Conservation (phyloP, 2,797 vertebrate genomes). For the Staurois parvus region DNA sequence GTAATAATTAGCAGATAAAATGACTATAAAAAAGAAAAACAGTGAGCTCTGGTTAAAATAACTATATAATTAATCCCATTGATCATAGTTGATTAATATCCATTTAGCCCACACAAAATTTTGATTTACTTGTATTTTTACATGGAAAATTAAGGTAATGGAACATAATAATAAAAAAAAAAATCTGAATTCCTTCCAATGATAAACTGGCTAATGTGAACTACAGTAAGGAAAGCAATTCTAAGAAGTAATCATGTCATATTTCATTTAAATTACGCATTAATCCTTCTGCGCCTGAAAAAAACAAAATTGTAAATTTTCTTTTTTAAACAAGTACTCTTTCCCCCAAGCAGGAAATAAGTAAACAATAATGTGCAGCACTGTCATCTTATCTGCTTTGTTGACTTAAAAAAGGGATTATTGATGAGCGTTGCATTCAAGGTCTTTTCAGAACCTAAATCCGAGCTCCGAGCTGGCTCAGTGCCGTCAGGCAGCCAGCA, state of each 20-base stretch:
- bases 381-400: constrained; percentile 25
- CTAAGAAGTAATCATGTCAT: constrained; percentile 15
- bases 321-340: not conserved
- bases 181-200: not conserved
- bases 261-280: constrained; percentile 23
- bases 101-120: constrained; percentile 13
- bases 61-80: not conserved
- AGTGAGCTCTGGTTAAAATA: not conserved
- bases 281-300: not conserved
- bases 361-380: constrained; percentile 4
- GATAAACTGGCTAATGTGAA: not conserved
- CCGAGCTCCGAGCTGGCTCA: constrained; percentile 4
- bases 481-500: constrained; percentile 44
- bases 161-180: not conserved
- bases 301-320: constrained; percentile 7
- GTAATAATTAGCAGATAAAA: not conserved
- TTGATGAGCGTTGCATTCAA: constrained; percentile 2
- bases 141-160: not conserved
- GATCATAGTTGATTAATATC: not conserved
- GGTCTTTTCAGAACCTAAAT: constrained; percentile 29
- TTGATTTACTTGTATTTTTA: constrained; percentile 7
- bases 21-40: not conserved
- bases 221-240: constrained; percentile 3
- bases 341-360: constrained; percentile 4
- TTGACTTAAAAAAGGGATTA: constrained; percentile 10